Base-by-base conservation (phyloP, 2,888 invertebrate genomes). In the Cactoblastis cactorum region DNA sequence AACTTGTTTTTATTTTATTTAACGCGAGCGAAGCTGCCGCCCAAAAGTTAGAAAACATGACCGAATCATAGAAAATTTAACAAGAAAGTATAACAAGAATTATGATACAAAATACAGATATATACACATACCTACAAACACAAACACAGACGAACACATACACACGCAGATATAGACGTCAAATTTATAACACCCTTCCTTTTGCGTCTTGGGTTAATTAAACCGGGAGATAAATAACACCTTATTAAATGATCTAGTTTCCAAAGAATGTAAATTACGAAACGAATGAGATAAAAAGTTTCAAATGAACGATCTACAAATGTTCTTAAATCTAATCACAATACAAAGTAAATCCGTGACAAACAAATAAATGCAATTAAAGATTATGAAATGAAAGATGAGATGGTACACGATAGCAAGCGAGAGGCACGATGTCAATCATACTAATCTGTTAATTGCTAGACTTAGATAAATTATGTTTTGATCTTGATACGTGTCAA, bases 391-490 rank as follows among this genome's bases (percentile, higher is more conserved):
- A 49, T 22, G 11, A 32, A 34, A 46, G 46, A 45, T 45, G 47
- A 49, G 49, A 49, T 49, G 12, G 32, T 15, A 19, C 12, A 4
- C 6, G 49, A 49, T 49, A 49, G 19, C 15, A 34, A 28, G 11
- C 9, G 12, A 14, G 19, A 41, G 33, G 34, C 33, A 41, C 32
- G 38, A 5, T 41, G 49, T 41, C 49, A 49, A 49, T 49, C 49
- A 39, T 34, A 24, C 34, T 54, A 53, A 55, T 57, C 55, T 52
- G 53, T 45, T 55, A 57, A 57, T 57, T 55, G 57, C 48, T 17
- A 50, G 37, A 48, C 22, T 46, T 48, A 51, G 48, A 55, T 57
- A 53, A 52, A 53, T 53, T 53, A 52, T 39, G 32, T 49, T 32
- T 46, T 50, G 48, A 56, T 54, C 45, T 53, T 45, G 51, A 57